Conservation (phyloP, 2,113 vertebrate genomes). For the Barbus barbus region DNA sequence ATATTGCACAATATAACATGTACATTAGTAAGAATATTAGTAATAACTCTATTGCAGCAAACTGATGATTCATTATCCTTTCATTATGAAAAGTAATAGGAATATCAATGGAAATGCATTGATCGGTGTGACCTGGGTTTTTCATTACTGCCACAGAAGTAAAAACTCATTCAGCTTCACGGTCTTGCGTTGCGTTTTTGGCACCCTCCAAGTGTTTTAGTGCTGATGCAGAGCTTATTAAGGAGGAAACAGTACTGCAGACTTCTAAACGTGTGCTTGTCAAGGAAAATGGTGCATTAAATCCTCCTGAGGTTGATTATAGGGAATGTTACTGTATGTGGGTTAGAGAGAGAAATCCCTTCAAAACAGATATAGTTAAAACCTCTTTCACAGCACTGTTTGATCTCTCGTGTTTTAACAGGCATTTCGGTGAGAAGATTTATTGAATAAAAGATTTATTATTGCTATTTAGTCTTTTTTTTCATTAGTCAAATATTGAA, state of each 20-base stretch:
- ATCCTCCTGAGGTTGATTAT: conserved; percentile 52
- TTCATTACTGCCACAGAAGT: not conserved
- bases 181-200: conserved; percentile 13
- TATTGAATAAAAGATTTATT: not conserved
- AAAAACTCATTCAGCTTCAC: conserved; percentile 10
- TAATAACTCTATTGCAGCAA: not conserved
- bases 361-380: not conserved
- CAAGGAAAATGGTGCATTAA: conserved; percentile 46
- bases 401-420: conserved; percentile 6
- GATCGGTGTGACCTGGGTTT: not conserved
- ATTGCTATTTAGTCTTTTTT: not conserved
- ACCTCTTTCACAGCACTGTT: not conserved
- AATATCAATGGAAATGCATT: not conserved
- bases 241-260: conserved; percentile 25
- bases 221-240: conserved; percentile 42
- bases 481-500: no score
- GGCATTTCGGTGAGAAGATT: not conserved
- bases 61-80: not conserved
- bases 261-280: conserved; percentile 41
- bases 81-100: not conserved
- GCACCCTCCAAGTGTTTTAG: conserved; percentile 1
- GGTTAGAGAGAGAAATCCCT: not conserved
- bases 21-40: not conserved
- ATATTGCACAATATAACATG: not conserved
- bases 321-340: conserved; percentile 23